These are phyloP conservation scores for Bhutanitis thaidina DNA, from an alignment of 2,888 invertebrate species.

Conservation along the genomic window DNA sequence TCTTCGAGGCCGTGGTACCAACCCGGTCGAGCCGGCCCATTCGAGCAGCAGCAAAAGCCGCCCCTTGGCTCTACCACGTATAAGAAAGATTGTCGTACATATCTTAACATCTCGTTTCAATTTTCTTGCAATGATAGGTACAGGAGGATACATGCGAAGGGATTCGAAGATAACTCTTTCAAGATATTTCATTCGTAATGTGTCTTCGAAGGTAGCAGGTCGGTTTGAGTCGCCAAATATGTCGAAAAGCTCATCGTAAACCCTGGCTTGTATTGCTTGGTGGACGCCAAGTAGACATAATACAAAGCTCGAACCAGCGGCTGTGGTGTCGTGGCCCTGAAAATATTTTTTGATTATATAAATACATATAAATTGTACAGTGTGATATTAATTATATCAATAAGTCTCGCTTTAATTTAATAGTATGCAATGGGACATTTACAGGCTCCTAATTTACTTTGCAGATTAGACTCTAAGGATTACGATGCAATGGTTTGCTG, in stretches of 20 bases:
- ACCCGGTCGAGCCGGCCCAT: too few relatives aligned
- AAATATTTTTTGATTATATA: background rate
- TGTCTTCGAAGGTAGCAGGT: constrained; percentile 87
- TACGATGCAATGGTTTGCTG: too few relatives aligned
- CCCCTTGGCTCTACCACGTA: too few relatives aligned
- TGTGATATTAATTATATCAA: too few relatives aligned
- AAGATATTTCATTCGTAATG: constrained; percentile 89
- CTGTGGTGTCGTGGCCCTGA: constrained; percentile 74
- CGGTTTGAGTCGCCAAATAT: constrained; percentile 90
- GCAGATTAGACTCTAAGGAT: too few relatives aligned
- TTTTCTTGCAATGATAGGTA: constrained; percentile 87
- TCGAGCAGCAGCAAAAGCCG: too few relatives aligned
- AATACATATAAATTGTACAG: too few relatives aligned
- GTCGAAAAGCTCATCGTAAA: constrained; percentile 85
- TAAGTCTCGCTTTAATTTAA: too few relatives aligned
- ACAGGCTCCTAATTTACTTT: too few relatives aligned
- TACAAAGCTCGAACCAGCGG: constrained; percentile 92
- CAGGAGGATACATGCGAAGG: constrained; percentile 88
- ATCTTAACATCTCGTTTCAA: constrained; percentile 84
- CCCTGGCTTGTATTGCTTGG: constrained; percentile 87
- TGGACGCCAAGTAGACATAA: constrained; percentile 90
- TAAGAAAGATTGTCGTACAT: constrained; percentile 52
- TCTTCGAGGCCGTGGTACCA: too few relatives aligned
- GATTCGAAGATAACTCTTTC: constrained; percentile 89
- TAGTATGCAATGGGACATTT: too few relatives aligned